Base-by-base conservation (phyloP, 2,113 vertebrate genomes). In the Cyanoderma ruficeps region DNA sequence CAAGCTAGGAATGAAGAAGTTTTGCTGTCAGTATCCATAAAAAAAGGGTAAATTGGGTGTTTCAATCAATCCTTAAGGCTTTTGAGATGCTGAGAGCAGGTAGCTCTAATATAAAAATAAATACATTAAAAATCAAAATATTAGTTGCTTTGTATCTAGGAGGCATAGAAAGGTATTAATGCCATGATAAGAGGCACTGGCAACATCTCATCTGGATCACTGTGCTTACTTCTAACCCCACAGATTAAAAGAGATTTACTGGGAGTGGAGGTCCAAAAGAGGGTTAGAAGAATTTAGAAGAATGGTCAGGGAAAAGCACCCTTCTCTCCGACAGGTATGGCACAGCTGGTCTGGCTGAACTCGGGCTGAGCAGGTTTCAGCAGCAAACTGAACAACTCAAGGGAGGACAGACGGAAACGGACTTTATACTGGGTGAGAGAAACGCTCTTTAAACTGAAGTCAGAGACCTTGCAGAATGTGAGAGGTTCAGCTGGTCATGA, bases 271-370 rank as follows among this genome's bases (percentile, higher is more conserved):
- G 24, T 64, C 9, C 33, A 71, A 71, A 89, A 52, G 18, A 71
- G 19, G 14, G 17, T 49, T 89, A 78, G 33, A 67, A 64, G 37
- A 70, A 69, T 0, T 49, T 89, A 78, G 33, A 67, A 64, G 37
- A 70, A 69, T 0, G 1, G 11, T 20, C 7, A 60, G 83, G n/a
- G 52, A 70, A 95, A 87, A 60, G 52, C 30, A 41, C 35, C 30
- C 12, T 50, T 63, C 41, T 44, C 56, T 84, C 6, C 0, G 0
- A 41, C 47, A 86, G 42, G 42, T 16, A 67, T 0, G 0, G 76
- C 35, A 37, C 0, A 1, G 83, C 42, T 81, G 42, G 14, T 55
- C 83, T 55, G 52, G 44, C n/a, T 64, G 50, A 89, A 41, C 75
- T 13, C 53, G 47, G 49, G 57, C 75, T 39, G 49, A 75, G 49